These are phyloP conservation scores for Eilema caniola DNA, from an alignment of 2,888 invertebrate genomes.

Conservation along the genomic window DNA sequence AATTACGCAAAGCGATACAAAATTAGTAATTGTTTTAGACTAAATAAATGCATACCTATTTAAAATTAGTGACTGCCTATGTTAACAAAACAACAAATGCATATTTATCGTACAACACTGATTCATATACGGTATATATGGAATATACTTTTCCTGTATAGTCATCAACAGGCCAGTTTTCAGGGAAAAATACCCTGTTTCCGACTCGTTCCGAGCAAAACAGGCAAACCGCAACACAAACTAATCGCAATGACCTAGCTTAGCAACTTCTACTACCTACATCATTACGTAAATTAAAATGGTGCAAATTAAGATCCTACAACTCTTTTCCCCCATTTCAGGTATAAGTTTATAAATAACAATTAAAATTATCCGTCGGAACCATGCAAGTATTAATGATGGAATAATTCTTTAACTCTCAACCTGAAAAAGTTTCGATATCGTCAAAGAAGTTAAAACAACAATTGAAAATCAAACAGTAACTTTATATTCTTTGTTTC, in stretches of 20 bases:
- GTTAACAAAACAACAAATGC: conserved; percentile 14
- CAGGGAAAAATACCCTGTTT: conserved; percentile 55
- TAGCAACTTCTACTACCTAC: conserved; percentile 26
- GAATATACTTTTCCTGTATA: conserved; percentile 56
- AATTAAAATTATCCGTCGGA: conserved; percentile 14
- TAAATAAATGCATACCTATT: neutral
- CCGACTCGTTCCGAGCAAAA: conserved; percentile 58
- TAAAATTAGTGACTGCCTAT: conserved; percentile 10
- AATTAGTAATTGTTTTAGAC: conserved; percentile 7
- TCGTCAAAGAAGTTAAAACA: neutral
- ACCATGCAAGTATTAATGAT: neutral
- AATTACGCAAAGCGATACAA: conserved; percentile 12
- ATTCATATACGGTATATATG: conserved; percentile 48
- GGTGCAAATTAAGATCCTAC: conserved; percentile 13
- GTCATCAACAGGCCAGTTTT: conserved; percentile 49
- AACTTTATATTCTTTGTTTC: neutral
- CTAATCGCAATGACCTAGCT: conserved; percentile 41
- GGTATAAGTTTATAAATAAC: conserved; percentile 11
- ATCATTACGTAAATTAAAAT: conserved; percentile 39
- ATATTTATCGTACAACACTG: conserved; percentile 29
- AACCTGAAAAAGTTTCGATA: neutral
- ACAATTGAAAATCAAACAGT: no score
- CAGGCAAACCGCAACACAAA: conserved; percentile 74
- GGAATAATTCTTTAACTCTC: no score
- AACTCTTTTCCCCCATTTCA: conserved; percentile 30